A percentile compares a stretch with the other conserved stretches of the same genome.
Conservation (phyloP, 2,888 invertebrate genomes). For the Thumatha senex region DNA sequence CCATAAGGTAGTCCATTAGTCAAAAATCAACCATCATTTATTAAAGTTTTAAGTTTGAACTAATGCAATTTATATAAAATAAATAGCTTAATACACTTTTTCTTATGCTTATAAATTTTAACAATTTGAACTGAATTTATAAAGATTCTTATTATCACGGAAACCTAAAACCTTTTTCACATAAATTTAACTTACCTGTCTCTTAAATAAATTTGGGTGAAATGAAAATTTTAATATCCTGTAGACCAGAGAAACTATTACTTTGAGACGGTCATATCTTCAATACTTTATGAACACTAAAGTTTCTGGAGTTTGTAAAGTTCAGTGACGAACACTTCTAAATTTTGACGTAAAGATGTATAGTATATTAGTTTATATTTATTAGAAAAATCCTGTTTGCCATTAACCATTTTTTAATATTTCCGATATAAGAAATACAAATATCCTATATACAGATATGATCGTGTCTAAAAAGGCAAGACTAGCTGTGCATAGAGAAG, state of each 20-base stretch:
- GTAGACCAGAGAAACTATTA: slow-evolving; percentile 58
- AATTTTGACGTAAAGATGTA: background rate
- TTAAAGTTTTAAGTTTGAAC: too few relatives aligned
- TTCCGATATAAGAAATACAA: background rate
- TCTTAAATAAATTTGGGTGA: slow-evolving; percentile 48
- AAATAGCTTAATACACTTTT: too few relatives aligned
- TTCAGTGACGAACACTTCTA: slow-evolving; percentile 29
- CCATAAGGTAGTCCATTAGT: too few relatives aligned
- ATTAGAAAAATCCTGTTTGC: background rate
- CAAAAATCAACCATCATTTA: too few relatives aligned
- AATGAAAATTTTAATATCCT: slow-evolving; percentile 70
- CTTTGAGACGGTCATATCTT: slow-evolving; percentile 55
- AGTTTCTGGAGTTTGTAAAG: slow-evolving; percentile 51
- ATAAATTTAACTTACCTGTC: slow-evolving; percentile 50
- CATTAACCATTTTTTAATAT: background rate
- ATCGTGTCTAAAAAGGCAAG: too few relatives aligned
- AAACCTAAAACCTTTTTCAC: slow-evolving; percentile 31
- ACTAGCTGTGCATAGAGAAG: too few relatives aligned
- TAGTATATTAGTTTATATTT: background rate
- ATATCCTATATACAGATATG: too few relatives aligned
- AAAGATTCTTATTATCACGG: too few relatives aligned
- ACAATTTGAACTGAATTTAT: too few relatives aligned
- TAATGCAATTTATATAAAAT: too few relatives aligned
- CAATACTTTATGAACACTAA: slow-evolving; percentile 53
- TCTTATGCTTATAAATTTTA: too few relatives aligned